Evolutionary conservation across 1,140 invertebrate species (phyloP).

Genomic region (Drosophila murphyi): DNA sequence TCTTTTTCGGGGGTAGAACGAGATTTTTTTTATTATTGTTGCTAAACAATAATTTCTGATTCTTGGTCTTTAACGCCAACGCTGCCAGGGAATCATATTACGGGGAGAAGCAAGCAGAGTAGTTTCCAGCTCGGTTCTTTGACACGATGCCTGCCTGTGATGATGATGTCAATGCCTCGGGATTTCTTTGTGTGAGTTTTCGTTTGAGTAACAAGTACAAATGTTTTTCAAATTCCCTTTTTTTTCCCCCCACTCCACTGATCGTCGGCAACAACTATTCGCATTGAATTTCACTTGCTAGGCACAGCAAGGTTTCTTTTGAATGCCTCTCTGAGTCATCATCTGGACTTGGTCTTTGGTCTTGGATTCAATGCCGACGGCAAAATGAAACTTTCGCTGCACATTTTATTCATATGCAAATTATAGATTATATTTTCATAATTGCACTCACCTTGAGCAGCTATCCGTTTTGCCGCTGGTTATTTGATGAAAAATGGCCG

Average conservation of each 20-base stretch:
- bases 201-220: conserved; percentile 28
- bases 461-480: conserved; percentile 82
- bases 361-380: conserved; percentile 47
- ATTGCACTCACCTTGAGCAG: conserved; percentile 70
- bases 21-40: conserved; percentile 67
- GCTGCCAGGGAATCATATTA: conserved; percentile 64
- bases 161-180: conserved; percentile 52
- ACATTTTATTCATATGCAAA: conserved; percentile 11
- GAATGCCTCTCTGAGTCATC: conserved; percentile 38
- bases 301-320: conserved; percentile 22
- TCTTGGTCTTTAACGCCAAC: conserved; percentile 68
- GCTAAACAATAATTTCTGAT: conserved; percentile 81
- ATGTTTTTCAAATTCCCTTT: conserved; percentile 63
- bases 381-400: conserved; percentile 13
- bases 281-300: conserved; percentile 75
- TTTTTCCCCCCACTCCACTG: conserved; percentile 5
- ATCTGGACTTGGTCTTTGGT: not conserved
- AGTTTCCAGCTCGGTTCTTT: conserved; percentile 16
- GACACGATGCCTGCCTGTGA: conserved; percentile 47
- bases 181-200: conserved; percentile 49
- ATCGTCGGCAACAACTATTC: conserved; percentile 62
- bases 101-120: conserved; percentile 21
- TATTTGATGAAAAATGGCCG: conserved; percentile 63
- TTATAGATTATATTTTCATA: not conserved
- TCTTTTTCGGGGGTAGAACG: conserved; percentile 60